phyloP scores from a whole-genome alignment of 2,113 vertebrate species.

The Oenanthe melanoleuca region DNA sequence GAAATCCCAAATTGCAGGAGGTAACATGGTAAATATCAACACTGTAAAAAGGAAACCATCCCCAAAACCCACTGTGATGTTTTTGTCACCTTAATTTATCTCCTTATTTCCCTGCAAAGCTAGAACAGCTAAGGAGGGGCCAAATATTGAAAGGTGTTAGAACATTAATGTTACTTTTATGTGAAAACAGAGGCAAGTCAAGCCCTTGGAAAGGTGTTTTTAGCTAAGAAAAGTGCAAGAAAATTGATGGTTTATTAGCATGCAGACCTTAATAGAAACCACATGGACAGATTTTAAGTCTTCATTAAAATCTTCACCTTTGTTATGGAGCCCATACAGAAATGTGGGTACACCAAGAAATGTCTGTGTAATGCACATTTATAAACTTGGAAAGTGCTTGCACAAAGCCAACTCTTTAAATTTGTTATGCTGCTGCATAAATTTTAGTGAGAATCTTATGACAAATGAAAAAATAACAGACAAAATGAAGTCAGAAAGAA shows the following conservation, averaged over 20 bases:
- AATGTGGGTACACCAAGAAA: not conserved
- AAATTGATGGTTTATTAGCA: not conserved
- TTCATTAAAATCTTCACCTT: not conserved
- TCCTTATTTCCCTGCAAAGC: not conserved
- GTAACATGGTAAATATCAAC: not conserved
- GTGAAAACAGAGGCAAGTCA: not conserved
- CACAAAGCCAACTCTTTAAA: not conserved
- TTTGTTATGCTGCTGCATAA: not conserved
- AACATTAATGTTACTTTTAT: fast-evolving
- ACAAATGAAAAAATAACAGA: not conserved
- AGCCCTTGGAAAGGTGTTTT: not conserved
- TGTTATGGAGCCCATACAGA: not conserved
- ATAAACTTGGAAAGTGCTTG: not conserved
- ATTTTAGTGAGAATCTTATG: not conserved
- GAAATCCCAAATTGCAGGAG: not conserved
- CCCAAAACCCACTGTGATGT: not conserved
- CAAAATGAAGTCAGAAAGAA: not conserved
- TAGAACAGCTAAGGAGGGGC: not conserved
- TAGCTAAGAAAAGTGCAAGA: not conserved
- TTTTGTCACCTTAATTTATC: not conserved
- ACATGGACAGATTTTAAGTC: not conserved
- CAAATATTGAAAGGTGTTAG: not conserved
- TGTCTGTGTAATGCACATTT: not conserved
- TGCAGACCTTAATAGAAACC: not conserved
- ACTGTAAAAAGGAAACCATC: fast-evolving